These are phyloP conservation scores for Huso huso DNA, from an alignment of 2,797 vertebrate genomes.

Conservation along the genomic window DNA sequence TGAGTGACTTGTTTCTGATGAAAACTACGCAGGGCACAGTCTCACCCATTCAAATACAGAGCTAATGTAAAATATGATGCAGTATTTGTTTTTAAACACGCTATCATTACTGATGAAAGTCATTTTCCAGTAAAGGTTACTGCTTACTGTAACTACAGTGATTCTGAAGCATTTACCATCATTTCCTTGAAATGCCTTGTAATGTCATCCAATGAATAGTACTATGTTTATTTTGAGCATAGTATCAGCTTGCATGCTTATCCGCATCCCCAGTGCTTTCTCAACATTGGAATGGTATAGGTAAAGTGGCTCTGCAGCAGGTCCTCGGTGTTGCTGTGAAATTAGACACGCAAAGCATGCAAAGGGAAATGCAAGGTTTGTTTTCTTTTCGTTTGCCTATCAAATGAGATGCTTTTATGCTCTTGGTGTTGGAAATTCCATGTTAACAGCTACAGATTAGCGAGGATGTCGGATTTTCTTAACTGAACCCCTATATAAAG, in stretches of 20 bases:
- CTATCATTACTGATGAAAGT: too few species aligned
- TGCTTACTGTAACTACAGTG: too few species aligned
- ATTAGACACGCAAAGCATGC: neutral
- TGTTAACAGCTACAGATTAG: slow-evolving; percentile 56
- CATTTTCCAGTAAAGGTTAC: too few species aligned
- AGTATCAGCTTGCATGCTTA: slow-evolving; percentile 42
- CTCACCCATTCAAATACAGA: too few species aligned
- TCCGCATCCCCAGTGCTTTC: slow-evolving; percentile 16
- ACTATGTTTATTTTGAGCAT: too few species aligned
- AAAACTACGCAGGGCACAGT: too few species aligned
- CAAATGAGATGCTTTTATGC: slow-evolving; percentile 57
- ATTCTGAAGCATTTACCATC: too few species aligned
- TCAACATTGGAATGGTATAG: neutral
- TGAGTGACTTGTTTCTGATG: too few species aligned
- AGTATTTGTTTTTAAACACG: too few species aligned
- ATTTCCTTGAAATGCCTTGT: too few species aligned
- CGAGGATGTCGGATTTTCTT: slow-evolving; percentile 51
- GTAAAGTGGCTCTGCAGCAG: neutral
- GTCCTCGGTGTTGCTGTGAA: neutral
- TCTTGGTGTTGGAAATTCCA: slow-evolving; percentile 55
- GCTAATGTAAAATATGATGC: too few species aligned
- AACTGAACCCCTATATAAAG: slow-evolving; percentile 58
- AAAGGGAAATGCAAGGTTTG: slow-evolving; percentile 44
- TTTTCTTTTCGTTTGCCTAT: slow-evolving; percentile 55
- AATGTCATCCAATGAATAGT: too few species aligned